phyloP scores from a whole-genome alignment of 2,797 vertebrate species.

The Lacerta agilis region DNA sequence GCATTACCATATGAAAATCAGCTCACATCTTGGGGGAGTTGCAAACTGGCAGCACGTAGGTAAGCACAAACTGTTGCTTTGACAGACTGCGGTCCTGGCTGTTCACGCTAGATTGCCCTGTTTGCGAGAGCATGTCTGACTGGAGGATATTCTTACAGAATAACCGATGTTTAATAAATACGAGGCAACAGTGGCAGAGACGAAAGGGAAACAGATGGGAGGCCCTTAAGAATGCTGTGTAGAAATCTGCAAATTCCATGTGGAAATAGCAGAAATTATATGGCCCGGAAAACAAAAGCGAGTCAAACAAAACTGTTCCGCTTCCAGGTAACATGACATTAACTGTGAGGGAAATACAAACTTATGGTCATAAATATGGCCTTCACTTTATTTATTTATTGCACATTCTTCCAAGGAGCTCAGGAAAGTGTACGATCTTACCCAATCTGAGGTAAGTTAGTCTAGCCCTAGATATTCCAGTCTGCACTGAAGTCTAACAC shows the following conservation, averaged over 20 bases:
- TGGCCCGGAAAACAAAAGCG: not conserved
- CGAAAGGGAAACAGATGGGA: not conserved
- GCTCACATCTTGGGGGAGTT: slow-evolving; percentile 52
- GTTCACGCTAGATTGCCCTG: slow-evolving; percentile 49
- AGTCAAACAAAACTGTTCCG: not conserved
- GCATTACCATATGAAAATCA: slow-evolving; percentile 74
- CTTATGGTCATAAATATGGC: too few species aligned
- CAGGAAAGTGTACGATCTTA: too few species aligned
- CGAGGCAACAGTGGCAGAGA: not conserved
- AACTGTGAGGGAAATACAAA: too few species aligned
- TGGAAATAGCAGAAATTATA: not conserved
- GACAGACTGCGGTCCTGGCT: slow-evolving; percentile 58
- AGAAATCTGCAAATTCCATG: not conserved
- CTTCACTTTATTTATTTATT: too few species aligned
- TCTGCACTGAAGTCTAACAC: too few species aligned
- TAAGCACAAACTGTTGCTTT: slow-evolving; percentile 44
- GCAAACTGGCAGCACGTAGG: slow-evolving; percentile 57
- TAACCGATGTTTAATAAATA: not conserved
- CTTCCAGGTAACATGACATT: not conserved
- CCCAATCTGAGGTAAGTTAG: too few species aligned
- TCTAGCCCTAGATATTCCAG: too few species aligned
- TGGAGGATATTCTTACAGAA: slow-evolving; percentile 34
- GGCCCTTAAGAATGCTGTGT: not conserved
- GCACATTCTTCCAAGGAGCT: too few species aligned
- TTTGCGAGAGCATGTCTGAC: slow-evolving; percentile 47